These are phyloP conservation scores for Lutjanus erythropterus DNA, from an alignment of 2,113 vertebrate species.

Conservation along the genomic window DNA sequence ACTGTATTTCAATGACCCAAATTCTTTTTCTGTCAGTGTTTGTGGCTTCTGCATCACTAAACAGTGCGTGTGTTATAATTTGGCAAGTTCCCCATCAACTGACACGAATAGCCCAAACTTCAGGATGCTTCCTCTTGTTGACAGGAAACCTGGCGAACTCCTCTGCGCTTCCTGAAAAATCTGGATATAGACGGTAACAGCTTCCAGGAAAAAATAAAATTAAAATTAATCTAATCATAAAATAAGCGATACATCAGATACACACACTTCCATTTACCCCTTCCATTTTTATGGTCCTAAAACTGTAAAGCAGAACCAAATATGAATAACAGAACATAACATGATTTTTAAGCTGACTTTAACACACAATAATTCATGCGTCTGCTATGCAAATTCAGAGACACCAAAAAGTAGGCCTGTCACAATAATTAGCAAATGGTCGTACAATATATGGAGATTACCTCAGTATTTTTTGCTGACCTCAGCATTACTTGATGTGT, in stretches of 20 bases:
- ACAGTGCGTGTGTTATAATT: neutral
- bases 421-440: no score
- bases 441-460: no score
- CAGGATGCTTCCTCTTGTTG: slow-evolving; percentile 65
- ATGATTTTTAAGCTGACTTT: neutral
- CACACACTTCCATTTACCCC: neutral
- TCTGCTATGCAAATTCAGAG: neutral
- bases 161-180: slow-evolving; percentile 61
- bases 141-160: slow-evolving; percentile 62
- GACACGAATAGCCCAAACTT: slow-evolving; percentile 11
- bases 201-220: slow-evolving; percentile 17
- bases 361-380: neutral
- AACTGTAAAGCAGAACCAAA: neutral
- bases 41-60: neutral
- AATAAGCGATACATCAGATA: slow-evolving; percentile 4
- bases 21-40: neutral
- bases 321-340: neutral
- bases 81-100: slow-evolving; percentile 36
- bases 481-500: no score
- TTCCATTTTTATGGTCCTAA: neutral
- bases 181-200: neutral
- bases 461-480: no score
- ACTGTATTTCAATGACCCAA: no score
- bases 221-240: slow-evolving; percentile 15
- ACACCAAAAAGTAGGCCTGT: neutral